Conservation (phyloP, 2,888 invertebrate species). For the Danaus chrysippus region DNA sequence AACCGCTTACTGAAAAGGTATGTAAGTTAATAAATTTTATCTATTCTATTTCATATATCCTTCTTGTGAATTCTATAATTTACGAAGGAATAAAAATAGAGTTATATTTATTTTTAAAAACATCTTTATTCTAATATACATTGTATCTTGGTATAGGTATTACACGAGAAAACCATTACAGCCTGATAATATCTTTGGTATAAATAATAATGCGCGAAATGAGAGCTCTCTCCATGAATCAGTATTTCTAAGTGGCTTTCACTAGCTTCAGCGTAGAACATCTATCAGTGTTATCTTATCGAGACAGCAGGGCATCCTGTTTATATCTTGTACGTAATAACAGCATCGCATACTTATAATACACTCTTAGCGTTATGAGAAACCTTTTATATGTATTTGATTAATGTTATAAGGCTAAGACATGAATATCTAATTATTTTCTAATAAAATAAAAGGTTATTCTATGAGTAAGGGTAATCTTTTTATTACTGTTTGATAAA, state of each 20-base stretch:
- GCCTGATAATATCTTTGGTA: not conserved
- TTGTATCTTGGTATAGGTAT: not conserved
- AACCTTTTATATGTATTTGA: not conserved
- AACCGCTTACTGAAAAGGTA: not conserved
- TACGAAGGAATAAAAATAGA: too few species aligned
- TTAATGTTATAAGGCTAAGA: not conserved
- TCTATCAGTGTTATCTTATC: slow-evolving; percentile 52
- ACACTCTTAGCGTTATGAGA: not conserved
- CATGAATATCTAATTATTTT: not conserved
- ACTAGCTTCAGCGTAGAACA: slow-evolving; percentile 39
- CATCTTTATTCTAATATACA: too few species aligned
- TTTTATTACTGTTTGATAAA: too few species aligned
- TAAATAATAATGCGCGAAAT: slow-evolving; percentile 8
- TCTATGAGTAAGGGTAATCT: too few species aligned
- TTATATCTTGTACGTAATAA: slow-evolving; percentile 3
- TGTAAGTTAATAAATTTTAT: not conserved
- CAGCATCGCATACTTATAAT: not conserved
- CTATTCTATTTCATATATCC: not conserved
- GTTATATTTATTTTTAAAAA: too few species aligned
- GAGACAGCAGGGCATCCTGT: slow-evolving; percentile 16
- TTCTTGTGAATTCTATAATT: not conserved
- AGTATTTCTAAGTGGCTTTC: slow-evolving; percentile 12
- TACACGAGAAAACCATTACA: not conserved
- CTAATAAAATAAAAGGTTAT: not conserved
- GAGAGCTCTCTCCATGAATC: slow-evolving; percentile 17